A percentile compares a stretch with the other conserved stretches of the same genome.
Conservation (phyloP, 2,113 vertebrate species). For the Laterallus jamaicensis region DNA sequence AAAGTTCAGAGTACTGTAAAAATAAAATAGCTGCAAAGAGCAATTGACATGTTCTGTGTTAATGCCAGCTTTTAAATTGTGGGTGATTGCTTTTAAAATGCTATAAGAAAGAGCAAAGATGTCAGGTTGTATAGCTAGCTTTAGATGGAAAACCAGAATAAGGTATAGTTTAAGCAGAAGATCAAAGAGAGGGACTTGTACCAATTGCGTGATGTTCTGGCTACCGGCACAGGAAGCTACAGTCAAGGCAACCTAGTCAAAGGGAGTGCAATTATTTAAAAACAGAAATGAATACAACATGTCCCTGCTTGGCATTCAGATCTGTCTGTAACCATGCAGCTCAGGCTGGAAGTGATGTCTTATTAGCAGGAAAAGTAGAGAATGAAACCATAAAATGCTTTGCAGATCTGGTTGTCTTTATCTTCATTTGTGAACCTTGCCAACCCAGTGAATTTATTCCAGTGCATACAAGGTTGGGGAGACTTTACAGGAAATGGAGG, state of each 20-base stretch:
- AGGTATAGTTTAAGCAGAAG: background rate
- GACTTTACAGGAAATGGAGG: background rate
- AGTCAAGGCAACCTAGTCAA: background rate
- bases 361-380: background rate
- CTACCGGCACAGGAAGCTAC: conserved; percentile 4
- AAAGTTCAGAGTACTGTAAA: background rate
- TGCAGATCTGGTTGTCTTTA: background rate
- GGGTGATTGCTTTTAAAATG: background rate
- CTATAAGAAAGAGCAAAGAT: background rate
- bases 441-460: background rate
- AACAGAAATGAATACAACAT: conserved; percentile 25
- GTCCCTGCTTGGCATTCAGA: conserved; percentile 28
- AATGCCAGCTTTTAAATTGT: background rate
- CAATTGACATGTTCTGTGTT: background rate
- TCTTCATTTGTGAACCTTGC: background rate
- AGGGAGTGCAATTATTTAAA: conserved; percentile 14
- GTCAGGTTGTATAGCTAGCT: background rate
- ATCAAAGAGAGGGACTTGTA: background rate
- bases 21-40: conserved; percentile 7
- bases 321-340: background rate
- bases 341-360: background rate
- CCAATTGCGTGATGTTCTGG: background rate
- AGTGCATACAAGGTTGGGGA: background rate
- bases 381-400: background rate
- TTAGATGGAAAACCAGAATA: conserved; percentile 24